Evolutionary conservation across 2,797 vertebrate genomes (phyloP).

Genomic region (Selene dorsalis): DNA sequence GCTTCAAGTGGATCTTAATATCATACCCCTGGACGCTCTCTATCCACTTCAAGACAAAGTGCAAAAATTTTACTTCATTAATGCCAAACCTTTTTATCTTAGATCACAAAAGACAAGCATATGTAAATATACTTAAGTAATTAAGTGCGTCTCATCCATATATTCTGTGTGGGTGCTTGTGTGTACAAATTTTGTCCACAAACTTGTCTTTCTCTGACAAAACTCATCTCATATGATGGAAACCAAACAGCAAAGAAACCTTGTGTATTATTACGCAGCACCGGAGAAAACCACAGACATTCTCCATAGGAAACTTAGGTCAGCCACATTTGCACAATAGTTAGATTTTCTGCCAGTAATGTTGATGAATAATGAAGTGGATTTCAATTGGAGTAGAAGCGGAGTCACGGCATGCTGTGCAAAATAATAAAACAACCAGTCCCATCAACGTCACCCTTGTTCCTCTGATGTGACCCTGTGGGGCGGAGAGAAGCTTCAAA

Average conservation of each 20-base stretch:
- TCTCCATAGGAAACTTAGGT: not conserved
- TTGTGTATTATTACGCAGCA: not conserved
- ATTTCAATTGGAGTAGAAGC: slow-evolving; percentile 23
- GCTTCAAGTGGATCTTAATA: slow-evolving; percentile 45
- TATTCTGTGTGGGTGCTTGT: not conserved
- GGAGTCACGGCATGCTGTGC: slow-evolving; percentile 1
- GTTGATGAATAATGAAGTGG: slow-evolving; percentile 32
- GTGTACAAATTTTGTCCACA: not conserved
- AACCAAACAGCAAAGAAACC: slow-evolving; percentile 1
- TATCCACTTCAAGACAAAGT: slow-evolving; percentile 36
- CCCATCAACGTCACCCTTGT: slow-evolving; percentile 45
- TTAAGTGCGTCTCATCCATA: not conserved
- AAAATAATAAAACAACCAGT: slow-evolving; percentile 40
- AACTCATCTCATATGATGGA: slow-evolving; percentile 10
- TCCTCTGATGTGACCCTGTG: slow-evolving; percentile 54
- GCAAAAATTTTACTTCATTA: slow-evolving; percentile 26
- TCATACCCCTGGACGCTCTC: slow-evolving; percentile 39
- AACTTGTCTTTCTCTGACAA: slow-evolving; percentile 3
- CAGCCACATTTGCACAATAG: not conserved
- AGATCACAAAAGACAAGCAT: slow-evolving; percentile 2
- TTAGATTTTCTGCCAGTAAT: not conserved
- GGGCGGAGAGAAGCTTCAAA: slow-evolving; percentile 46
- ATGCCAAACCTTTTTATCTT: not conserved
- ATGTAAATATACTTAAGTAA: slow-evolving; percentile 4
- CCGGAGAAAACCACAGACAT: not conserved